Base-by-base conservation (phyloP, 2,888 invertebrate species). In the Lamellibrachia satsuma region DNA sequence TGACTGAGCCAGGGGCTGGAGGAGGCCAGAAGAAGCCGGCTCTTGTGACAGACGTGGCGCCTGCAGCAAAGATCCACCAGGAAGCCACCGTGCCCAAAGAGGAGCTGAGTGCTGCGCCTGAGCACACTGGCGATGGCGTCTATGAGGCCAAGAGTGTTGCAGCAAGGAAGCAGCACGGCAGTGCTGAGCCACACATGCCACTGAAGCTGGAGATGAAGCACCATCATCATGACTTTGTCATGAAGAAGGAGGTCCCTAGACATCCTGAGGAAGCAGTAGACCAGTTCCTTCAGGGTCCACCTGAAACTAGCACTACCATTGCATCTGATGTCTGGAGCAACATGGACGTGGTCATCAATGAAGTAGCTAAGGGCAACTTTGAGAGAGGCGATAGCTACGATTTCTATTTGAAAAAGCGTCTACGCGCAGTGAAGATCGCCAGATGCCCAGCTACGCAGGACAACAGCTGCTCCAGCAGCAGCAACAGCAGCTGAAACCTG, bases 281-380 rank as follows among this genome's bases (percentile, higher is more conserved):
- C 15, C 57, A 75, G 90, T 75, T 75, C 75, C 11, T 52, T n/a
- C 91, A 91, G 39, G 91, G 27, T 52, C 52, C 91, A 39, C 51
- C 91, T 6, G 52, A 91, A 15, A 39, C 90, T 51, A 22, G 55
- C 7, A 4, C 52, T 11, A 22, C n/a, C 92, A 15, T 11, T 15
- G 52, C 90, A 51, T 92, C 92, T 15, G n/a, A 52, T 90, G 60
- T 92, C 52, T 92, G 91, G 52, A 51, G n/a, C 92, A 98, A 98
- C 1, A 97, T 98, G 11, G 99, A 99, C 95, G 98, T 98, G 95
- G 97, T 98, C 22, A 98, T 98, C 94, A 99, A 99, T 94, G 98
- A 99, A 95, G 98, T 98, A 0, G 98, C 98, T 1, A 97, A 98
- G 94, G 98, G 98, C 95, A 92, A 96, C 95, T 95, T 96, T 94